Base-by-base conservation (phyloP, 2,113 vertebrate species). In the Oceanodroma tethys region DNA sequence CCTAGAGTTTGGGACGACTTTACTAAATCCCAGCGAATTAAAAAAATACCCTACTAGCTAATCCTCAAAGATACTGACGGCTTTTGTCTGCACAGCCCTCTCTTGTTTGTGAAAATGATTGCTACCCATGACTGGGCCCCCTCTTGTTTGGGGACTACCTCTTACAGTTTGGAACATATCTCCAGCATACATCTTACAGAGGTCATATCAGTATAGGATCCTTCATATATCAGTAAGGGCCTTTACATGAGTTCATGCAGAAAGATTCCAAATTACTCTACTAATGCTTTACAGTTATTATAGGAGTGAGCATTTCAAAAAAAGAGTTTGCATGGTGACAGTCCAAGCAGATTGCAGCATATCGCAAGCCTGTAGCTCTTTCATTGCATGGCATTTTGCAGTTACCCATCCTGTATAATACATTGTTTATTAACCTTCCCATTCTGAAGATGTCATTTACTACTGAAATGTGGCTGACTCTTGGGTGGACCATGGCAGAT, bases 401-500 rank as follows among this genome's bases (percentile, higher is more conserved):
- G 13, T 94, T 90, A 94, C 60, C 34, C 30, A 75, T 79, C 83
- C 68, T 79, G 55, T 81, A 82, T 81, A 66, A 91, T 70, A 87
- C 62, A 74, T 48, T 79, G 93, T 95, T 94, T 96, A 82, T 96
- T 95, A 95, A 94, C 62, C 83, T 94, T 79, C 81, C n/a, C 47
- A 42, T 94, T 94, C 87, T 73, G 55, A 90, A 91, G 45, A 93
- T 88, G 79, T 94, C 94, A 81, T 94, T 96, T 91, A 85, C 52
- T 38, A n/a, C 73, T 90, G 89, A 88, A 96, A 95, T 74, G 93
- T 76, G 87, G 18, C 81, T 93, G 53, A 48, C 70, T 94, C 89
- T 95, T 25, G n/a, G 81, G 87, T 94, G 81, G 89, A 93, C 81
- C 79, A 73, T 70, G 71, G 94, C 94, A 95, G 91, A 96, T 90